phyloP scores from a whole-genome alignment of 2,888 invertebrate genomes.

The Andrena chrysosceles region DNA sequence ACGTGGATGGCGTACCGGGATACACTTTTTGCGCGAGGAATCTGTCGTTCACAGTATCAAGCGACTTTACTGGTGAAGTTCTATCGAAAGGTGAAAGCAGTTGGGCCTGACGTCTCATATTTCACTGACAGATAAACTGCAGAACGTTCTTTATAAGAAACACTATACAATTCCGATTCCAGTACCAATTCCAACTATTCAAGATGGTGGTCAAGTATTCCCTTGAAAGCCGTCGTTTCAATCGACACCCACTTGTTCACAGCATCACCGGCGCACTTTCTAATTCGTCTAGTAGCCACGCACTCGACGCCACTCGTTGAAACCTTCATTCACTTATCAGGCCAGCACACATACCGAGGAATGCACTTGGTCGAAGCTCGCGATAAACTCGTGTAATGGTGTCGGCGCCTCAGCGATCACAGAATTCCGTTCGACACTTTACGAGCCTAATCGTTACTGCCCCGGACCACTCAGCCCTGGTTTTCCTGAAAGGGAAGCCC shows the following conservation, averaged over 20 bases:
- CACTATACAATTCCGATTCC: not conserved
- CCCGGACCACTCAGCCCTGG: not conserved
- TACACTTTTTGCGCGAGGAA: not conserved
- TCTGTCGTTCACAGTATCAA: not conserved
- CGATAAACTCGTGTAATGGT: conserved; percentile 10
- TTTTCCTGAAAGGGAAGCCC: not conserved
- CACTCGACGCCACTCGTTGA: conserved; percentile 36
- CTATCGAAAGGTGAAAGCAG: not conserved
- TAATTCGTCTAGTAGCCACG: conserved; percentile 58
- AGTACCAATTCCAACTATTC: not conserved
- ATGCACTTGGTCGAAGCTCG: conserved; percentile 33
- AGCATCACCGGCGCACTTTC: conserved; percentile 69
- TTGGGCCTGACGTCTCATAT: not conserved
- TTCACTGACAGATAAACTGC: not conserved
- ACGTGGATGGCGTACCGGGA: not conserved
- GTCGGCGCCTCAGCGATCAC: conserved; percentile 13
- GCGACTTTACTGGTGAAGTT: not conserved
- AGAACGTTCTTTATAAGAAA: not conserved
- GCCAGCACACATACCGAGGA: conserved; percentile 38
- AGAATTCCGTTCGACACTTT: conserved; percentile 20
- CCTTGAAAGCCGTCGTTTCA: conserved; percentile 6
- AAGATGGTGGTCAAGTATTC: conserved; percentile 16
- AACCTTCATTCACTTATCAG: conserved; percentile 61
- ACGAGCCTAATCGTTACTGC: not conserved
- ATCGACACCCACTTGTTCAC: conserved; percentile 62